Base-by-base conservation (phyloP, 2,888 invertebrate genomes). In the Salticus scenicus region DNA sequence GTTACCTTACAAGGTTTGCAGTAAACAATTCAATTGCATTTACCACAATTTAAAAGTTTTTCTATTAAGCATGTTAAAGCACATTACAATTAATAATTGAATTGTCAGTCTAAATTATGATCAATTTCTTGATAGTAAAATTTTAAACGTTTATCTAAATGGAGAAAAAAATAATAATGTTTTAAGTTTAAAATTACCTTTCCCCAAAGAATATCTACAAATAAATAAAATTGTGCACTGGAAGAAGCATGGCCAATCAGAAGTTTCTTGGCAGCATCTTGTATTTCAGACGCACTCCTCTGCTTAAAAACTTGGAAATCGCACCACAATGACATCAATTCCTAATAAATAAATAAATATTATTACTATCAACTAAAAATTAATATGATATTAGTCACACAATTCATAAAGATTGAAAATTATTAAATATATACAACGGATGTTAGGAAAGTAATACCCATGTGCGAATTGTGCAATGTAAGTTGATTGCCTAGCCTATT, bases 161-260 rank as follows among this genome's bases (percentile, higher is more conserved):
- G 12, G 24, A 63, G 12, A 27, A 20, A 63, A 63, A 27, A 0
- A 27, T 27, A 4, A 63, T 24, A 57, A 57, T 20, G 27, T n/a
- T 10, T 24, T n/a, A 57, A 57, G 20, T 37, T 10, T 37, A 37
- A 10, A 37, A 37, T 37, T 89, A 92, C 92, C 89, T 92, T 88
- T 89, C 91, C 91, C 31, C 90, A 90, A 64, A 92, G 90, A 67
- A 92, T 91, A 81, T 90, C 92, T 88, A 94, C 94, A 88, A 95
- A 93, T 80, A 94, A 93, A 91, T 95, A 94, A 90, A 95, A 93
- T 88, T 95, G 95, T 12, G 92, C 90, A 24, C 94, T 88, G 17
- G 84, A 88, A 24, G 88, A 87, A 30, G 86, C 87, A 83, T 88
- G 82, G 0, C 73, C 73, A 63, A 87, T 66, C 20, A 88, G 63